Conservation (phyloP, 2,888 invertebrate genomes). For the Drosophila peninsularis region DNA sequence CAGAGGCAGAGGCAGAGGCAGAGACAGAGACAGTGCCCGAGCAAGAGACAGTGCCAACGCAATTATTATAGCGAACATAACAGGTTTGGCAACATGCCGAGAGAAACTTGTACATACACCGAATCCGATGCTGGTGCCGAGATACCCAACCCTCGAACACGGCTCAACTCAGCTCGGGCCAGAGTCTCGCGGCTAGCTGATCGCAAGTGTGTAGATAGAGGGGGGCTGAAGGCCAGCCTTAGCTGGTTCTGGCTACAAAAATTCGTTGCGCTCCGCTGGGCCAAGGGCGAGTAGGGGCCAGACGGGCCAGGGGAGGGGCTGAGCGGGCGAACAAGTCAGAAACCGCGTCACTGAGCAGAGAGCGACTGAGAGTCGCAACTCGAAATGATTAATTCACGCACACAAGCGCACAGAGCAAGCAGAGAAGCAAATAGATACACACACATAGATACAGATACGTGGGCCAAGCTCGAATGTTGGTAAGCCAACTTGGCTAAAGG, state of each 20-base stretch:
- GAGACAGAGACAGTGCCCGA: background rate
- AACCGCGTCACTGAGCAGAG: conserved; percentile 44
- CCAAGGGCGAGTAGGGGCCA: background rate
- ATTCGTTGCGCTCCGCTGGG: conserved; percentile 55
- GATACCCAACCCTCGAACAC: conserved; percentile 19
- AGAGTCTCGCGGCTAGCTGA: conserved; percentile 33
- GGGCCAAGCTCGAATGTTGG: conserved; percentile 12
- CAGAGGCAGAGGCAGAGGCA: too few species aligned
- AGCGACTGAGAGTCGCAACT: conserved; percentile 18
- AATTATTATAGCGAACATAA: conserved; percentile 50
- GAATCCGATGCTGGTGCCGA: conserved; percentile 24
- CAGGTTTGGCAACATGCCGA: conserved; percentile 63
- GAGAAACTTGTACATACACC: conserved; percentile 35
- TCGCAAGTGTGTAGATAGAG: background rate
- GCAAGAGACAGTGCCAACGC: conserved; percentile 21
- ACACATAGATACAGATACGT: conserved; percentile 16
- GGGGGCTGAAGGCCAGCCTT: conserved; percentile 6
- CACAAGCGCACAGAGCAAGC: conserved; percentile 21
- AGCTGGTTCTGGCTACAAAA: conserved; percentile 27
- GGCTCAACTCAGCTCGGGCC: conserved; percentile 7
- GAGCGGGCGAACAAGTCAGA: conserved; percentile 36
- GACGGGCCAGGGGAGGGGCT: conserved; percentile 1
- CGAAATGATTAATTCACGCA: conserved; percentile 36
- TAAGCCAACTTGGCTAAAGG: conserved; percentile 19
- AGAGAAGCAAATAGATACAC: conserved; percentile 2